Evolutionary conservation across 2,888 invertebrate species (phyloP).

Genomic region (Platyscelio sp.): DNA sequence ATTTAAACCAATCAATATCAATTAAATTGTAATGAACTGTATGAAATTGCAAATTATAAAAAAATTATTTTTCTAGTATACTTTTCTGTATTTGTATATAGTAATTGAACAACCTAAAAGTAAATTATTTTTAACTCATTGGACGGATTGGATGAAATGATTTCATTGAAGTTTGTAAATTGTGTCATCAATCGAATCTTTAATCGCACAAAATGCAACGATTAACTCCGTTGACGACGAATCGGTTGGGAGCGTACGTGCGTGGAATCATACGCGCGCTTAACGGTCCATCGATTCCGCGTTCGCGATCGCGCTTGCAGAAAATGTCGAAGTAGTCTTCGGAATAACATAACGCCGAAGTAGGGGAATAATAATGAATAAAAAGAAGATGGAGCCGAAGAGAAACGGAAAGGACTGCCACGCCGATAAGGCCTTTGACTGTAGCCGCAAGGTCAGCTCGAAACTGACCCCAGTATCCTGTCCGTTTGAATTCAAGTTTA

Average conservation of each 20-base stretch:
- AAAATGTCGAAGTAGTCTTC: slow-evolving; percentile 34
- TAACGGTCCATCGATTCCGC: neutral
- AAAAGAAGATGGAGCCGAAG: slow-evolving; percentile 55
- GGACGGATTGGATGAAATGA: too few relatives aligned
- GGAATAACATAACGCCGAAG: slow-evolving; percentile 50
- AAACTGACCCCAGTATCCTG: slow-evolving; percentile 84
- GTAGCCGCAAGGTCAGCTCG: slow-evolving; percentile 83
- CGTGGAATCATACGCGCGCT: neutral
- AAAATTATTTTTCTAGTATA: too few relatives aligned
- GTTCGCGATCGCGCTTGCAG: slow-evolving; percentile 27
- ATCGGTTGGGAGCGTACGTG: slow-evolving; percentile 4
- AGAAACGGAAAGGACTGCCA: slow-evolving; percentile 76
- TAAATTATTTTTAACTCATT: too few relatives aligned
- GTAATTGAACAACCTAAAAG: too few relatives aligned
- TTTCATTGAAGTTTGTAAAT: too few relatives aligned
- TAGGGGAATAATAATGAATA: slow-evolving; percentile 62
- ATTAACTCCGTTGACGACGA: slow-evolving; percentile 2
- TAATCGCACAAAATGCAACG: too few relatives aligned
- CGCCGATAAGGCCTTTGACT: slow-evolving; percentile 84
- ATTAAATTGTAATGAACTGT: too few relatives aligned
- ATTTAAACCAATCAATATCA: too few relatives aligned
- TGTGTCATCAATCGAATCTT: too few relatives aligned
- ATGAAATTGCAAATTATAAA: too few relatives aligned
- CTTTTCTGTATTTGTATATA: too few relatives aligned
- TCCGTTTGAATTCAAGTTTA: slow-evolving; percentile 83